These are phyloP conservation scores for Heliconius hortense DNA, from an alignment of 2,888 invertebrate species.

Conservation along the genomic window DNA sequence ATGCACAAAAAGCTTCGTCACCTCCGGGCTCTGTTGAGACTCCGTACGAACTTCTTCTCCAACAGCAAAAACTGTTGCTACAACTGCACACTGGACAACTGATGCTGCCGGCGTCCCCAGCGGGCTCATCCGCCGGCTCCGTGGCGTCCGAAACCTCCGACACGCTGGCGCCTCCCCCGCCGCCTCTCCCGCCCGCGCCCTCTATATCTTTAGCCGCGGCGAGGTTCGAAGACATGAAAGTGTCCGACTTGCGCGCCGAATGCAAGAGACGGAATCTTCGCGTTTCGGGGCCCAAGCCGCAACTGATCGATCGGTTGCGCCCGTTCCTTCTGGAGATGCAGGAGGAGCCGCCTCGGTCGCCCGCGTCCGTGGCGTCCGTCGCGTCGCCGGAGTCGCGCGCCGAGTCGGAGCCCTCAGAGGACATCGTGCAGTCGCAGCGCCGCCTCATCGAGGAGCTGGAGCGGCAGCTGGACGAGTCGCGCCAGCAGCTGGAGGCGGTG, in stretches of 20 bases:
- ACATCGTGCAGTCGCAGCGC: constrained; percentile 89
- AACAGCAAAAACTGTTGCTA: constrained; percentile 96
- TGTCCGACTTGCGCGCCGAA: constrained; percentile 95
- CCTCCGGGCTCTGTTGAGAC: constrained; percentile 85
- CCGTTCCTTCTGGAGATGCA: constrained; percentile 83
- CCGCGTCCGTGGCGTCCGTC: constrained; percentile 65
- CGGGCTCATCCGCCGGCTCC: constrained; percentile 64
- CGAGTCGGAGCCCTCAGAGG: constrained; percentile 81
- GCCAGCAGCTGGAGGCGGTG: constrained; percentile 88
- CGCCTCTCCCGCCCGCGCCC: constrained; percentile 79
- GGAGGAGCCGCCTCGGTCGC: constrained; percentile 74
- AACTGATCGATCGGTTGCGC: constrained; percentile 94
- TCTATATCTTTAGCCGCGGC: constrained; percentile 74
- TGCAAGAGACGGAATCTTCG: constrained; percentile 96
- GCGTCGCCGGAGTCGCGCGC: constrained; percentile 63
- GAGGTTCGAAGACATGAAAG: constrained; percentile 97
- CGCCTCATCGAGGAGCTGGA: constrained; percentile 94
- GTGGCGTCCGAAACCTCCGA: constrained; percentile 65
- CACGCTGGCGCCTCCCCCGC: constrained; percentile 61
- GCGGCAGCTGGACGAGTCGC: constrained; percentile 89
- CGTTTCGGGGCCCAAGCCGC: constrained; percentile 97
- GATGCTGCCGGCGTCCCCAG: constrained; percentile 75
- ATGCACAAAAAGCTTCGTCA: constrained; percentile 88
- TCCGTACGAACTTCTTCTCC: constrained; percentile 93
- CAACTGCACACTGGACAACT: constrained; percentile 74